phyloP scores from a whole-genome alignment of 2,888 invertebrate species.

The Linnaemya tessellans region DNA sequence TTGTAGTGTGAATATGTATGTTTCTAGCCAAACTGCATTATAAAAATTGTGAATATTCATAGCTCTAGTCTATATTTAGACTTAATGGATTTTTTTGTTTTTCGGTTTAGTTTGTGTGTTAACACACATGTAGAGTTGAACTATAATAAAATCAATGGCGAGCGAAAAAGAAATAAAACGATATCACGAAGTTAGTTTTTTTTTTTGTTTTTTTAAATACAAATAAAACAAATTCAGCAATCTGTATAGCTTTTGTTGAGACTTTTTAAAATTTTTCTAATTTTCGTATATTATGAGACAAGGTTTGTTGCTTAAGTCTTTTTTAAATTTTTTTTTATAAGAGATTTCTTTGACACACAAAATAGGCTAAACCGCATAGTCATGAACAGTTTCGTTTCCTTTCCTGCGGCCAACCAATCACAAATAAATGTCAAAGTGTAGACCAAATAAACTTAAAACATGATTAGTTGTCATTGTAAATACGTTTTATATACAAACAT shows the following conservation, averaged over 20 bases:
- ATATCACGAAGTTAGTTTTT: slow-evolving; percentile 51
- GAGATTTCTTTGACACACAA: background rate
- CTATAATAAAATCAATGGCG: slow-evolving; percentile 35
- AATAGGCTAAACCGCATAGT: background rate
- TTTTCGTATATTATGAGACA: background rate
- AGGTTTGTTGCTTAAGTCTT: slow-evolving; percentile 68
- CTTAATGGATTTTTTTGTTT: slow-evolving; percentile 59
- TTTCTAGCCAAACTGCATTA: slow-evolving; percentile 38
- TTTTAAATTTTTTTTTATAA: slow-evolving; percentile 6
- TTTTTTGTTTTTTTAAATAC: too few species aligned
- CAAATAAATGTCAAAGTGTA: slow-evolving; percentile 20
- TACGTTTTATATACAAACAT: too few species aligned
- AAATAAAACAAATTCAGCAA: slow-evolving; percentile 29
- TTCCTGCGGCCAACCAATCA: background rate
- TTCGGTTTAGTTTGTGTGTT: slow-evolving; percentile 43
- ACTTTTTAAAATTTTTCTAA: background rate
- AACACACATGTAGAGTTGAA: slow-evolving; percentile 10
- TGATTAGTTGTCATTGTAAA: slow-evolving; percentile 24
- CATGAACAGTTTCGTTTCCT: slow-evolving; percentile 5
- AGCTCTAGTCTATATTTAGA: slow-evolving; percentile 70
- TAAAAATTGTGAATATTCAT: slow-evolving; percentile 70
- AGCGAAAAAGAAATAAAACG: slow-evolving; percentile 39
- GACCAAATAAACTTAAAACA: background rate
- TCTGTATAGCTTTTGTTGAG: background rate
- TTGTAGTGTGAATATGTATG: slow-evolving; percentile 28